Percentiles rank a stretch among this genome's conserved stretches.
phyloP scores from a whole-genome alignment of 92 coral and sea anemone genomes.

The Paramuricea clavata region DNA sequence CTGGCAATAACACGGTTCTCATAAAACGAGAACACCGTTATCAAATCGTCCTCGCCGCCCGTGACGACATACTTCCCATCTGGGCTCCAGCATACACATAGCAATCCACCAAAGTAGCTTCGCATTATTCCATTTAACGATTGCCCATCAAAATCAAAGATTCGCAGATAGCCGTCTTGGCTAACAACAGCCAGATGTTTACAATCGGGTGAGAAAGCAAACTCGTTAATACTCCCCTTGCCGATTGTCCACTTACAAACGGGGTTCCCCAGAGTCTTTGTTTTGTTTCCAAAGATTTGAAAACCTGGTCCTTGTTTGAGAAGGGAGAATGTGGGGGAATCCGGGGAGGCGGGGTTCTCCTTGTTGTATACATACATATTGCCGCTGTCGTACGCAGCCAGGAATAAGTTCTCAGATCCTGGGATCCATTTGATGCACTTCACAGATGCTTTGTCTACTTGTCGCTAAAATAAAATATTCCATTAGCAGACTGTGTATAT shows the following conservation, averaged over 20 bases:
- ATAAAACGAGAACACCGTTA: slow-evolving; percentile 92
- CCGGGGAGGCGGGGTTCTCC: slow-evolving; percentile 88
- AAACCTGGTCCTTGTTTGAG: slow-evolving; percentile 99
- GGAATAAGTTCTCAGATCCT: slow-evolving; percentile 95
- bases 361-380: slow-evolving; percentile 98
- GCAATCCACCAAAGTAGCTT: slow-evolving; percentile 95
- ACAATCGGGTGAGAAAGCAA: slow-evolving; percentile 99
- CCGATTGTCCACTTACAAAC: slow-evolving; percentile 98
- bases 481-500: not conserved
- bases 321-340: slow-evolving; percentile 84
- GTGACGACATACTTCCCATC: slow-evolving; percentile 97
- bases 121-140: slow-evolving; percentile 95
- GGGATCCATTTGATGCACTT: slow-evolving; percentile 99
- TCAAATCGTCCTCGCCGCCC: slow-evolving; percentile 97
- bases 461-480: slow-evolving; percentile 72
- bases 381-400: slow-evolving; percentile 94
- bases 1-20: slow-evolving; percentile 94
- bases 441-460: slow-evolving; percentile 91
- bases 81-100: slow-evolving; percentile 99
- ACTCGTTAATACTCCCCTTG: slow-evolving; percentile 89
- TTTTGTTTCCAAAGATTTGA: slow-evolving; percentile 81
- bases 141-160: slow-evolving; percentile 96
- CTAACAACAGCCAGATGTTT: slow-evolving; percentile 94
- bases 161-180: slow-evolving; percentile 95
- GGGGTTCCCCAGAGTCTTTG: slow-evolving; percentile 92